These are phyloP conservation scores for Drosophila kohkoa DNA, from an alignment of 1,140 invertebrate genomes.

Conservation along the genomic window DNA sequence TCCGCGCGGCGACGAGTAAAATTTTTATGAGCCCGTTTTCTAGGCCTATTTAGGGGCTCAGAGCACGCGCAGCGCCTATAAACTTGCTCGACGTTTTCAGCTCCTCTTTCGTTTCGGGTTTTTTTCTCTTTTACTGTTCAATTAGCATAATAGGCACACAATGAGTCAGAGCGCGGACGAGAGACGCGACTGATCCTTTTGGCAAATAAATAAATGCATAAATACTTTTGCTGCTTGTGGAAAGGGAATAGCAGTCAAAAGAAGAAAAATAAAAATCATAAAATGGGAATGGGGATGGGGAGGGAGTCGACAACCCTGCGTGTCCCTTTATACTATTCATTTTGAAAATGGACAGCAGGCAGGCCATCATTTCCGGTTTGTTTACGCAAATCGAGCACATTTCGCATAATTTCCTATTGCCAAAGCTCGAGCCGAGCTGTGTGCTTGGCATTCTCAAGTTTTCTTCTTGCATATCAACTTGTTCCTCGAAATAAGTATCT, in stretches of 20 bases:
- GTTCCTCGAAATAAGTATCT: conserved; percentile 23
- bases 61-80: conserved; percentile 74
- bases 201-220: conserved; percentile 83
- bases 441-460: conserved; percentile 69
- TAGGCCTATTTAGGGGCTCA: conserved; percentile 45
- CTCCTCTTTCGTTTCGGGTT: conserved; percentile 9
- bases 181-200: conserved; percentile 78
- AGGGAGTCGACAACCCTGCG: neutral
- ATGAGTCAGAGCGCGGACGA: conserved; percentile 39
- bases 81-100: conserved; percentile 52
- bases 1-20: conserved; percentile 51
- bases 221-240: conserved; percentile 47
- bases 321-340: conserved; percentile 50
- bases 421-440: conserved; percentile 48
- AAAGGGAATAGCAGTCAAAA: neutral
- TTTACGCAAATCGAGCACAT: conserved; percentile 83
- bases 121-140: conserved; percentile 73
- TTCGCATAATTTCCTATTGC: conserved; percentile 84
- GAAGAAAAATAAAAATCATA: neutral
- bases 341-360: conserved; percentile 77
- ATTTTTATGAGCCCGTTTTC: conserved; percentile 69
- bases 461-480: conserved; percentile 44
- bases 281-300: neutral
- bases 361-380: conserved; percentile 83
- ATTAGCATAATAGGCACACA: conserved; percentile 83